These are phyloP conservation scores for Dromaius novaehollandiae DNA, from an alignment of 2,113 vertebrate species.

Conservation along the genomic window DNA sequence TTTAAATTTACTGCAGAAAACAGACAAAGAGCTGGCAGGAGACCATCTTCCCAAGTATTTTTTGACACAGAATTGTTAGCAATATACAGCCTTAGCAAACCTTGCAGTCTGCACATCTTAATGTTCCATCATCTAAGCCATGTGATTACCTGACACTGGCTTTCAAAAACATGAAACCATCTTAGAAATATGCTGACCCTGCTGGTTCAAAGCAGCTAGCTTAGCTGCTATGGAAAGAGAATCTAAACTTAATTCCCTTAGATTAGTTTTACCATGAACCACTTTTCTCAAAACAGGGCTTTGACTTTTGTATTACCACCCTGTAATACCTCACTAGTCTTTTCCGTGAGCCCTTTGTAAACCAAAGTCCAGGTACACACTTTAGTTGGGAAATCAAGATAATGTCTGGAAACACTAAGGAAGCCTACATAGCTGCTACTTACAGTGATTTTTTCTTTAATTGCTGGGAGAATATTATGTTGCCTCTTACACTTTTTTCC, in stretches of 20 bases:
- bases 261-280: rapidly evolving
- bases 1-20: not conserved
- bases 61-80: not conserved
- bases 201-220: not conserved
- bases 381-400: not conserved
- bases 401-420: not conserved
- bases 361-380: not conserved
- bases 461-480: not conserved
- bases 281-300: not conserved
- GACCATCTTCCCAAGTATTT: not conserved
- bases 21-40: not conserved
- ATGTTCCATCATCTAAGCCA: not conserved
- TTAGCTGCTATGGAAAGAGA: not conserved
- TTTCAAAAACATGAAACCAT: rapidly evolving
- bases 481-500: not conserved
- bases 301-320: not conserved
- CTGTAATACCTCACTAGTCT: not conserved
- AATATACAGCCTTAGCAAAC: not conserved
- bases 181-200: rapidly evolving
- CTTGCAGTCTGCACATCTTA: not conserved
- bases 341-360: not conserved
- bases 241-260: not conserved
- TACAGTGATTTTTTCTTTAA: not conserved
- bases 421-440: not conserved
- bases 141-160: not conserved